These are phyloP conservation scores for Cecidostiba fungosa DNA, from an alignment of 2,888 invertebrate species.

Conservation along the genomic window DNA sequence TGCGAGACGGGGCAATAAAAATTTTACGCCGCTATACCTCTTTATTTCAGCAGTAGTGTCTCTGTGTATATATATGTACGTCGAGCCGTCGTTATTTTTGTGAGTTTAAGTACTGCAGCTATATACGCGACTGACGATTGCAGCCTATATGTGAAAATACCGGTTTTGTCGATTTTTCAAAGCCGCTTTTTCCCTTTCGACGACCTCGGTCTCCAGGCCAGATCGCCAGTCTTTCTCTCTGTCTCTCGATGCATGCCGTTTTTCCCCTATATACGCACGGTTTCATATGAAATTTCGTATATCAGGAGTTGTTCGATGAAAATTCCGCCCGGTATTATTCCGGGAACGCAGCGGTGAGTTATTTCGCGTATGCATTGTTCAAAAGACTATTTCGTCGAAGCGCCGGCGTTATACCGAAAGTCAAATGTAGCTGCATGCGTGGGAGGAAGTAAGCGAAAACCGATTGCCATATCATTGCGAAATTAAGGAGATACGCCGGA, in stretches of 20 bases:
- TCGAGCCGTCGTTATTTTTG: slow-evolving; percentile 54
- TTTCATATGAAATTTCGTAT: too few species aligned
- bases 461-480: too few species aligned
- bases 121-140: not conserved
- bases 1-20: not conserved
- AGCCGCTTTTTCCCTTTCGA: slow-evolving; percentile 60
- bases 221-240: not conserved
- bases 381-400: too few species aligned
- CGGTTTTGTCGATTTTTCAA: slow-evolving; percentile 58
- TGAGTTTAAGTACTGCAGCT: slow-evolving; percentile 51
- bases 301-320: too few species aligned
- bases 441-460: too few species aligned
- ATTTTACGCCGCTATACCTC: not conserved
- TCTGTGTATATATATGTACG: slow-evolving; percentile 24
- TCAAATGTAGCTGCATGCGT: too few species aligned
- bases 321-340: too few species aligned
- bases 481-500: too few species aligned
- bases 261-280: not conserved
- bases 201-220: slow-evolving; percentile 44
- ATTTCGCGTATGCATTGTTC: too few species aligned
- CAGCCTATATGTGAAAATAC: slow-evolving; percentile 57
- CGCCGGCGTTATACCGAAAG: too few species aligned
- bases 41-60: not conserved
- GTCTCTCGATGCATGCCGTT: not conserved
- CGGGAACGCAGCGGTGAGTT: too few species aligned